Conservation (phyloP, 2,888 invertebrate species). For the Cheilosia soror region DNA sequence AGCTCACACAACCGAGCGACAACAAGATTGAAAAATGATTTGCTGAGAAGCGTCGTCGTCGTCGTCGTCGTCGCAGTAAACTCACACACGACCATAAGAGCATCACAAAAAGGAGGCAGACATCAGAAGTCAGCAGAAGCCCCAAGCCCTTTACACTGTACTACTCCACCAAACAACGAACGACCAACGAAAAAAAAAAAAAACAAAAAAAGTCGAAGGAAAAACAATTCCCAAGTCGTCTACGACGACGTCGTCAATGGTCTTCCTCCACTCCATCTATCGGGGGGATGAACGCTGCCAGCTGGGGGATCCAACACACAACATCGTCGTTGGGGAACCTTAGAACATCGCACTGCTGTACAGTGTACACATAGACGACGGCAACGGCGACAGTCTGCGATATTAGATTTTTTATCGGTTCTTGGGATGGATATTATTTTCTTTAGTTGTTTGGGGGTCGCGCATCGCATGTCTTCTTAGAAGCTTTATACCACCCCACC, state of each 20-base stretch:
- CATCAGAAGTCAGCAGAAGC: constrained; percentile 63
- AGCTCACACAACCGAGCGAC: constrained; percentile 54
- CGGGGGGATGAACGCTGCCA: constrained; percentile 54
- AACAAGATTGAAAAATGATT: constrained; percentile 75
- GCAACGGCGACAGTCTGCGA: constrained; percentile 67
- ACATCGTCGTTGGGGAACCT: constrained; percentile 41
- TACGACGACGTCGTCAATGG: constrained; percentile 68
- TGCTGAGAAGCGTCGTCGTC: constrained; percentile 61
- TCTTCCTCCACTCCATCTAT: constrained; percentile 46
- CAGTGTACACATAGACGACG: constrained; percentile 30
- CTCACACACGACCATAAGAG: constrained; percentile 68
- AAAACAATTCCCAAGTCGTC: constrained; percentile 74
- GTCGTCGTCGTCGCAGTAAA: constrained; percentile 51
- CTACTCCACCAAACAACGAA: constrained; percentile 11
- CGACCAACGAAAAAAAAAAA: constrained; percentile 16
- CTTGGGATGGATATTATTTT: constrained; percentile 63
- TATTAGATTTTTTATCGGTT: constrained; percentile 63
- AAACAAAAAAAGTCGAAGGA: constrained; percentile 63
- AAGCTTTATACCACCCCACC: constrained; percentile 50
- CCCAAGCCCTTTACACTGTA: constrained; percentile 57
- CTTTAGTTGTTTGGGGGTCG: constrained; percentile 58
- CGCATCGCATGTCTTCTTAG: constrained; percentile 63
- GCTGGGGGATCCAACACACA: constrained; percentile 44
- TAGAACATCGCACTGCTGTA: constrained; percentile 59
- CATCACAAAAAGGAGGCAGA: constrained; percentile 48